These are phyloP conservation scores for Ctenochaetus hawaiiensis DNA, from an alignment of 2,797 vertebrate species.

Conservation along the genomic window DNA sequence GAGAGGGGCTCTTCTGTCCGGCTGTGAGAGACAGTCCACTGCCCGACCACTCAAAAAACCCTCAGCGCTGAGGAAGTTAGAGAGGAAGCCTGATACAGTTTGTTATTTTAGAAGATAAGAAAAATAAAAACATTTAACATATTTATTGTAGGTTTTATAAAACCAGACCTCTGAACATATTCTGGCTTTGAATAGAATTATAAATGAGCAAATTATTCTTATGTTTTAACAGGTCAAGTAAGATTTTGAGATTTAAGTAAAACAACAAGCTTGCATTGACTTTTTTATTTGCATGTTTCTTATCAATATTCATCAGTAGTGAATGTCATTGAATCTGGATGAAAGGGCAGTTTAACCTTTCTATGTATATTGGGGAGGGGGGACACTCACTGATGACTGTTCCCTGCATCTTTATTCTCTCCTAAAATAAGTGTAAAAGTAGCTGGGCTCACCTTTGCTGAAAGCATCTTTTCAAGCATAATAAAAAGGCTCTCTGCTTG, in stretches of 20 bases:
- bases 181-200: constrained; percentile 1
- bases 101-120: background rate
- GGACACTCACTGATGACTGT: constrained; percentile 65
- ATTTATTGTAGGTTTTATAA: constrained; percentile 6
- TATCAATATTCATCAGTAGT: constrained; percentile 74
- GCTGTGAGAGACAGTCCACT: constrained; percentile 59
- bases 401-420: constrained; percentile 67
- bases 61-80: background rate
- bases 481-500: constrained; percentile 55
- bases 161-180: background rate
- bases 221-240: constrained; percentile 14
- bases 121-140: background rate
- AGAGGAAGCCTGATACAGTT: background rate
- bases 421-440: constrained; percentile 80
- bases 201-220: constrained; percentile 7
- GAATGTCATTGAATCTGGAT: constrained; percentile 75
- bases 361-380: constrained; percentile 63
- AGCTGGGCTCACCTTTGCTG: constrained; percentile 58
- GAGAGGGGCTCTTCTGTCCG: constrained; percentile 81
- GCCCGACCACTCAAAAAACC: constrained; percentile 50
- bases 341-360: constrained; percentile 66
- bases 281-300: constrained; percentile 65
- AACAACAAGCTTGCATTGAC: constrained; percentile 36
- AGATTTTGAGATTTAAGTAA: constrained; percentile 25
- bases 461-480: constrained; percentile 71